Conservation (phyloP, 1,140 invertebrate species). For the Nasonia giraulti region DNA sequence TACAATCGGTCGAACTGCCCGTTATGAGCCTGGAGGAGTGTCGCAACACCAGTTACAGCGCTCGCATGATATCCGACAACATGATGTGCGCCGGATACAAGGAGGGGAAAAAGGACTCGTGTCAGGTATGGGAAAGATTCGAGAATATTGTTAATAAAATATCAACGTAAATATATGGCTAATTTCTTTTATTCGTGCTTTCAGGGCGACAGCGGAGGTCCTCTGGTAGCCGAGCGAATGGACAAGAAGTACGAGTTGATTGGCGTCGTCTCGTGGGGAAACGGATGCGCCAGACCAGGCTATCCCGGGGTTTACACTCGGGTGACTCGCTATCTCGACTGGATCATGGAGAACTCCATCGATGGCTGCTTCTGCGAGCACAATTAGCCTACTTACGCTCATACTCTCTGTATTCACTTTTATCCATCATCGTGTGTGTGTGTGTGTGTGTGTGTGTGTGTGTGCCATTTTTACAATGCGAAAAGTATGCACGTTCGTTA, state of each 20-base stretch:
- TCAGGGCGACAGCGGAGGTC: conserved; percentile 93
- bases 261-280: conserved; percentile 75
- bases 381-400: background rate
- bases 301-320: conserved; percentile 84
- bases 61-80: conserved; percentile 87
- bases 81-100: conserved; percentile 90
- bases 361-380: conserved; percentile 78
- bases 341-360: conserved; percentile 78
- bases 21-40: conserved; percentile 87
- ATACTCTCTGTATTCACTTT: background rate
- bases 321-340: conserved; percentile 80
- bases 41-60: conserved; percentile 84
- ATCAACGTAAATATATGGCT: too few relatives aligned
- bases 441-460: conserved; percentile 44
- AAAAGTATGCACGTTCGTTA: background rate
- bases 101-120: conserved; percentile 87
- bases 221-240: conserved; percentile 82
- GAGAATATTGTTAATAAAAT: too few relatives aligned
- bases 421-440: background rate
- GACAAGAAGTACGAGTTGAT: conserved; percentile 87
- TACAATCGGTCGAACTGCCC: conserved; percentile 89
- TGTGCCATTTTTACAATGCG: conserved; percentile 20
- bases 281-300: conserved; percentile 74
- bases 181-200: background rate
- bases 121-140: conserved; percentile 79